Evolutionary conservation across 2,888 invertebrate genomes (phyloP).

Genomic region (Rhopalosiphum nymphaeae): DNA sequence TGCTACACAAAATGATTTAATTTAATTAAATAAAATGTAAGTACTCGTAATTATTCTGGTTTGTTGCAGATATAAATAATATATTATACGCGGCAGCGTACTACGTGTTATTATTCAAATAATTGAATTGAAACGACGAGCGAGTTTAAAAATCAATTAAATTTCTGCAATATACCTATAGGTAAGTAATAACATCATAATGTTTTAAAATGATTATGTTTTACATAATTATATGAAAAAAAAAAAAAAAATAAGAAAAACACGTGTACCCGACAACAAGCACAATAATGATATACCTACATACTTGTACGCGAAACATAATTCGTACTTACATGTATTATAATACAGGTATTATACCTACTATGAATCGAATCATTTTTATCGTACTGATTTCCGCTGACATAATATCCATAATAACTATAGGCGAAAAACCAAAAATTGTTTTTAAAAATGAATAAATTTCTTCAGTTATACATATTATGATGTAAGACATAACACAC

Average conservation of each 20-base stretch:
- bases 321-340: background rate
- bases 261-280: background rate
- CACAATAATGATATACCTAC: background rate
- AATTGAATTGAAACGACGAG: background rate
- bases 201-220: background rate
- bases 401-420: background rate
- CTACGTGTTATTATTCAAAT: background rate
- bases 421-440: background rate
- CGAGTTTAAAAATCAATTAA: background rate
- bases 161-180: background rate
- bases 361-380: background rate
- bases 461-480: background rate
- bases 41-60: too few relatives aligned
- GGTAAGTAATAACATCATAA: background rate
- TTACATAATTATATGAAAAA: background rate
- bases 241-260: background rate
- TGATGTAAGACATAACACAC: background rate
- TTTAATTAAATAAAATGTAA: background rate
- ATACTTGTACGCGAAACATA: background rate
- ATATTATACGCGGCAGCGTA: background rate
- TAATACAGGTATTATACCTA: background rate
- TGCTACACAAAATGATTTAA: background rate
- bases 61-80: too few relatives aligned
- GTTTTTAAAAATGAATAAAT: conserved; percentile 19
- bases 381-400: background rate